Conservation (phyloP, 1,140 invertebrate species). For the Lysiphlebus fabarum region DNA sequence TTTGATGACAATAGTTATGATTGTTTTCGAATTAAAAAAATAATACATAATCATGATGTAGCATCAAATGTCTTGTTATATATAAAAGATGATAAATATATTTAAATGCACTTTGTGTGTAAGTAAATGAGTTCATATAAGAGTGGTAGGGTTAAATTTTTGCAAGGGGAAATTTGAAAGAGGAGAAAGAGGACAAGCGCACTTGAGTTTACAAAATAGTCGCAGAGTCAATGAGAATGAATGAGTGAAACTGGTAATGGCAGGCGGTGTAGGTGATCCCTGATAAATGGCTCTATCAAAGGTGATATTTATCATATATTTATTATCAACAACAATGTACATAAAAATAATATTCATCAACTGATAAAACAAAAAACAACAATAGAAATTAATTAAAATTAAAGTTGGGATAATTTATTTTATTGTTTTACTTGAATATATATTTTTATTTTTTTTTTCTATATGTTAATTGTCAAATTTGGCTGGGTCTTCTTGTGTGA, state of each 20-base stretch:
- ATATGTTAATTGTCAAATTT: too few species aligned
- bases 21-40: too few species aligned
- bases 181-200: slow-evolving; percentile 25
- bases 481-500: too few species aligned
- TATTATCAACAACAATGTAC: slow-evolving; percentile 47
- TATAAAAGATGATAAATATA: too few species aligned
- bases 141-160: too few species aligned
- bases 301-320: slow-evolving; percentile 44
- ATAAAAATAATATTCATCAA: slow-evolving; percentile 27
- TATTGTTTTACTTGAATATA: too few species aligned
- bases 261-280: slow-evolving; percentile 35
- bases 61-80: too few species aligned
- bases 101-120: too few species aligned
- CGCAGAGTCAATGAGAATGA: slow-evolving; percentile 13
- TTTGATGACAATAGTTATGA: too few species aligned
- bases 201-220: slow-evolving; percentile 13
- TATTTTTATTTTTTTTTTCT: too few species aligned
- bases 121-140: too few species aligned
- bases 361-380: background rate
- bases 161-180: background rate
- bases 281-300: slow-evolving; percentile 50
- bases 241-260: slow-evolving; percentile 40
- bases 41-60: too few species aligned
- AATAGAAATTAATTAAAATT: background rate
- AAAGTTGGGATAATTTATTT: background rate